Conservation (phyloP, 2,113 vertebrate species). For the Typhlomys cinereus region DNA sequence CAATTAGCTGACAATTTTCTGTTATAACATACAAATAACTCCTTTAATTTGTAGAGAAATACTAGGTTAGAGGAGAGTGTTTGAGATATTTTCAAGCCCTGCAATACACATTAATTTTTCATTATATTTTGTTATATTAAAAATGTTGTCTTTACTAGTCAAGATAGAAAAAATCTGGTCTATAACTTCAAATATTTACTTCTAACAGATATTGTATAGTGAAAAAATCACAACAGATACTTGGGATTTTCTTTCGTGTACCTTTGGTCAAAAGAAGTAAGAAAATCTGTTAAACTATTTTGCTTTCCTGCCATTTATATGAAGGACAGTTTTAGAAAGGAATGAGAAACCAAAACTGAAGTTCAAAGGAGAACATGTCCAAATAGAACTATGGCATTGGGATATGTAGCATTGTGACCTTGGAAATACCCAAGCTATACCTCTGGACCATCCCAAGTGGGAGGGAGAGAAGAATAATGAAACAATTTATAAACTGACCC, state of each 20-base stretch:
- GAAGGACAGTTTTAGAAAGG: no score
- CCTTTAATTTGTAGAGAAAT: neutral
- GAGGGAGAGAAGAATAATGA: neutral
- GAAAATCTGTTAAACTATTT: neutral
- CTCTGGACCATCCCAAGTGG: no score
- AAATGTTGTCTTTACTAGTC: neutral
- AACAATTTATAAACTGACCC: neutral
- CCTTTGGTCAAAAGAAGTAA: constrained; percentile 14
- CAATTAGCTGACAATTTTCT: constrained; percentile 23
- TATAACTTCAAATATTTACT: neutral
- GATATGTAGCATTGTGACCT: no score
- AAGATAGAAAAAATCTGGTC: neutral
- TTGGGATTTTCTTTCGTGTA: neutral
- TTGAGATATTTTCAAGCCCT: neutral
- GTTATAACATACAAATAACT: neutral
- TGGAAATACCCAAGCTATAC: no score
- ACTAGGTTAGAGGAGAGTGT: neutral
- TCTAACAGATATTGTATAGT: neutral
- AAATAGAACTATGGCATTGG: no score
- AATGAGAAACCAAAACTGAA: no score
- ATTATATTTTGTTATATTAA: neutral
- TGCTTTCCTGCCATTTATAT: no score
- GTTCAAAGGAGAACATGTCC: no score
- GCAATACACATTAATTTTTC: neutral
- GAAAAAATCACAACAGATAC: neutral